Percentiles rank a stretch among this genome's conserved stretches.
phyloP scores from a whole-genome alignment of 2,888 invertebrate genomes.

The Tachina grossa region DNA sequence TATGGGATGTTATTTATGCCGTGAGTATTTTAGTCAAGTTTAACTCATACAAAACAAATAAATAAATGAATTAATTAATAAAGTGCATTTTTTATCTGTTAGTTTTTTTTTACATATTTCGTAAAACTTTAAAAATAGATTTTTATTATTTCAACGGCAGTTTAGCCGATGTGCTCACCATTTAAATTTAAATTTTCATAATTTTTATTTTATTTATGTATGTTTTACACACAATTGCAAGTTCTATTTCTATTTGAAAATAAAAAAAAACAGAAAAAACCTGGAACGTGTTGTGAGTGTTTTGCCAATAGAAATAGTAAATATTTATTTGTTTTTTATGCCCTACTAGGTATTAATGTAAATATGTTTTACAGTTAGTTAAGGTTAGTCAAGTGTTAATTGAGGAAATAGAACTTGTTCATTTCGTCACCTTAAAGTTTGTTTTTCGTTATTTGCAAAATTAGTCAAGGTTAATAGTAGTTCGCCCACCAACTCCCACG shows the following conservation, averaged over 20 bases:
- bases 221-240: constrained; percentile 1
- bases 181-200: constrained; percentile 49
- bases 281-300: constrained; percentile 21
- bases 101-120: background rate
- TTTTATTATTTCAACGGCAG: background rate
- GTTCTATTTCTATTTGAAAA: background rate
- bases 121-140: constrained; percentile 28
- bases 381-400: constrained; percentile 1
- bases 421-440: constrained; percentile 1
- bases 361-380: background rate
- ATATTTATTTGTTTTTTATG: background rate
- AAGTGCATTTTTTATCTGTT: background rate
- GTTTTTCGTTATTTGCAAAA: constrained; percentile 25
- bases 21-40: constrained; percentile 73
- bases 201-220: constrained; percentile 5
- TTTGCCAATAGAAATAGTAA: constrained; percentile 8
- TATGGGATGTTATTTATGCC: constrained; percentile 78
- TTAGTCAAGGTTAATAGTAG: constrained; percentile 11
- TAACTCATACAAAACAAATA: background rate
- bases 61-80: background rate
- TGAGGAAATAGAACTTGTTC: background rate
- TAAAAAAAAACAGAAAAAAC: background rate
- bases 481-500: constrained; percentile 14
- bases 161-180: constrained; percentile 52
- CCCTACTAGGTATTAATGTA: background rate